A percentile compares a stretch with the other conserved stretches of the same genome.
These are phyloP conservation scores for Cyprinella venusta DNA, from an alignment of 2,797 vertebrate species.

Conservation along the genomic window DNA sequence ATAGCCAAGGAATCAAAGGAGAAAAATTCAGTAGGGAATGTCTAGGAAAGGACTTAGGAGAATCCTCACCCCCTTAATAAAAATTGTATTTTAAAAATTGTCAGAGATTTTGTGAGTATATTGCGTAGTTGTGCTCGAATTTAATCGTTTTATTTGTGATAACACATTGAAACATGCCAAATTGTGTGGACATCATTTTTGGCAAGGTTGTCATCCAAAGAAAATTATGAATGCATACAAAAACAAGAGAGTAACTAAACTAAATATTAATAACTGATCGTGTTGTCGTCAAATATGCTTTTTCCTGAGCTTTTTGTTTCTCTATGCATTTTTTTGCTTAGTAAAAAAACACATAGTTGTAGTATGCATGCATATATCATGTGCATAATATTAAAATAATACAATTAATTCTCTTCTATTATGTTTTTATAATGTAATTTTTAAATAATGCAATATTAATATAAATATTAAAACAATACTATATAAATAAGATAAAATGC, in stretches of 20 bases:
- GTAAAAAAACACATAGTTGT: too few species aligned
- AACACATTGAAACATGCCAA: not conserved
- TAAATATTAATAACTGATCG: not conserved
- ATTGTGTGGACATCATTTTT: not conserved
- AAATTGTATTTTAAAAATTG: not conserved
- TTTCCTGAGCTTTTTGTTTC: too few species aligned
- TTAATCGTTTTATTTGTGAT: not conserved
- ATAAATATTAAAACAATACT: not conserved
- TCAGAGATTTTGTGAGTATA: not conserved
- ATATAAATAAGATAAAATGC: not conserved
- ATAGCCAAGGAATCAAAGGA: slow-evolving; percentile 43
- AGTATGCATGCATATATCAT: too few species aligned
- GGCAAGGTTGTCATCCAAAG: too few species aligned
- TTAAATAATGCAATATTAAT: too few species aligned
- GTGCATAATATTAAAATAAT: too few species aligned
- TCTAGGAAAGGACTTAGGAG: not conserved
- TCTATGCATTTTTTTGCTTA: too few species aligned
- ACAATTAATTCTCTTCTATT: too few species aligned
- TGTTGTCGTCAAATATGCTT: too few species aligned
- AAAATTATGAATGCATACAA: not conserved
- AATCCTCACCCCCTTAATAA: not conserved
- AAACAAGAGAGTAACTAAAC: not conserved
- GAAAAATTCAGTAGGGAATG: slow-evolving; percentile 36
- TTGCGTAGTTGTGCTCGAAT: not conserved
- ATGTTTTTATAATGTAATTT: too few species aligned